Percentiles rank a stretch among this genome's conserved stretches.
Conservation (phyloP, 2,888 invertebrate species). For the Ceramica pisi region DNA sequence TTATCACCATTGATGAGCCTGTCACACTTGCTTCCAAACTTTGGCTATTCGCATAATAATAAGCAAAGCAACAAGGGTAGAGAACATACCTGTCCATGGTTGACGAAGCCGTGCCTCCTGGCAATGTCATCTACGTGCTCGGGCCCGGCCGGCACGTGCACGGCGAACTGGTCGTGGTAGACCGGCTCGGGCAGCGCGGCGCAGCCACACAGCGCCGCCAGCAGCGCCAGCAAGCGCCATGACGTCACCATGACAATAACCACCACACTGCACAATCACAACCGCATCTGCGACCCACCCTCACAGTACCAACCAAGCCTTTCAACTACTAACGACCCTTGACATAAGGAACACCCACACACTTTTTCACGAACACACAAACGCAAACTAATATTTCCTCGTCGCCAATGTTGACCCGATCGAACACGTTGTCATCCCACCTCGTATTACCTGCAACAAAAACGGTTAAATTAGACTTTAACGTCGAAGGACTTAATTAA, state of each 20-base stretch:
- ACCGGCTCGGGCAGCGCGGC: slow-evolving; percentile 82
- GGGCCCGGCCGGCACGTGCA: slow-evolving; percentile 94
- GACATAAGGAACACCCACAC: slow-evolving; percentile 63
- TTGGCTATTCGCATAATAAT: not conserved
- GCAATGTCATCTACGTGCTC: slow-evolving; percentile 95
- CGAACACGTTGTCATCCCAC: slow-evolving; percentile 76
- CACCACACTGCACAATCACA: slow-evolving; percentile 71
- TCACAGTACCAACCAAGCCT: slow-evolving; percentile 61
- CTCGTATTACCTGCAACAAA: slow-evolving; percentile 75
- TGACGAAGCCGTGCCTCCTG: slow-evolving; percentile 95
- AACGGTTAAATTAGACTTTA: slow-evolving; percentile 63
- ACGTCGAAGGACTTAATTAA: slow-evolving; percentile 75
- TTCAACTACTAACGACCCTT: slow-evolving; percentile 59
- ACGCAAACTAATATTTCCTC: slow-evolving; percentile 60
- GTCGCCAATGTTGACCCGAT: slow-evolving; percentile 51
- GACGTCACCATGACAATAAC: slow-evolving; percentile 83
- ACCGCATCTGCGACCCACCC: slow-evolving; percentile 76
- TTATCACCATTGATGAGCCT: not conserved
- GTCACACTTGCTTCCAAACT: not conserved
- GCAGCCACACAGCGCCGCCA: slow-evolving; percentile 74
- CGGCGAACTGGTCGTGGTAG: slow-evolving; percentile 96
- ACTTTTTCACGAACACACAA: slow-evolving; percentile 63
- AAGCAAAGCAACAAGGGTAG: not conserved
- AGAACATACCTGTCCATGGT: slow-evolving; percentile 96
- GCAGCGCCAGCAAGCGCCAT: slow-evolving; percentile 85